A percentile compares a stretch with the other conserved stretches of the same genome.
Evolutionary conservation across 1,140 invertebrate species (phyloP).

Genomic region (Microplitis mediator): DNA sequence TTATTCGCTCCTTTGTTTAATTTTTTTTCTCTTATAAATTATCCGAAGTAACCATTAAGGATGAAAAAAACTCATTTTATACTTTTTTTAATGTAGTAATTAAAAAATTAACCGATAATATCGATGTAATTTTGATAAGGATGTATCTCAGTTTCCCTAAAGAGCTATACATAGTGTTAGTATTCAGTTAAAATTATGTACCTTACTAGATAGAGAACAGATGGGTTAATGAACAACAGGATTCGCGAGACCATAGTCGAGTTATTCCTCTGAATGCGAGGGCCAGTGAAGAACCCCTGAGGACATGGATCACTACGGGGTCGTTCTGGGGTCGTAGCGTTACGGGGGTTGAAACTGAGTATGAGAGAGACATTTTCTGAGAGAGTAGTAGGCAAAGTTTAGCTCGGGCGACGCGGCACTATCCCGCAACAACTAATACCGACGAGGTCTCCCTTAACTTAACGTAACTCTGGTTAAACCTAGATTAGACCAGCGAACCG

Average conservation of each 20-base stretch:
- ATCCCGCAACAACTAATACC: slow-evolving; percentile 43
- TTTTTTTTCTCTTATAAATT: neutral
- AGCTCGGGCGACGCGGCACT: slow-evolving; percentile 34
- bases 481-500: slow-evolving; percentile 46
- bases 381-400: slow-evolving; percentile 36
- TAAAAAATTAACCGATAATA: neutral
- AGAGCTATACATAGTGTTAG: neutral
- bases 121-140: neutral
- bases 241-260: slow-evolving; percentile 11
- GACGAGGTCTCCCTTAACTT: slow-evolving; percentile 40
- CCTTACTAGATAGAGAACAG: neutral
- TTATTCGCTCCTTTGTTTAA: neutral
- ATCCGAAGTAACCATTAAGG: neutral
- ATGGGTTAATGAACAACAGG: slow-evolving; percentile 1
- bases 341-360: slow-evolving; percentile 6
- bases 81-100: too few species aligned
- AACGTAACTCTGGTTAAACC: slow-evolving; percentile 44
- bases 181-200: slow-evolving; percentile 3
- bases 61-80: neutral
- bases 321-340: slow-evolving; percentile 12
- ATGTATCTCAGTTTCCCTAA: neutral
- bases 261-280: neutral
- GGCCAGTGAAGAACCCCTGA: slow-evolving; percentile 14
- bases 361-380: neutral
- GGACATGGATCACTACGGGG: slow-evolving; percentile 10